Conservation (phyloP, 2,113 vertebrate genomes). For the Eretmochelys imbricata region DNA sequence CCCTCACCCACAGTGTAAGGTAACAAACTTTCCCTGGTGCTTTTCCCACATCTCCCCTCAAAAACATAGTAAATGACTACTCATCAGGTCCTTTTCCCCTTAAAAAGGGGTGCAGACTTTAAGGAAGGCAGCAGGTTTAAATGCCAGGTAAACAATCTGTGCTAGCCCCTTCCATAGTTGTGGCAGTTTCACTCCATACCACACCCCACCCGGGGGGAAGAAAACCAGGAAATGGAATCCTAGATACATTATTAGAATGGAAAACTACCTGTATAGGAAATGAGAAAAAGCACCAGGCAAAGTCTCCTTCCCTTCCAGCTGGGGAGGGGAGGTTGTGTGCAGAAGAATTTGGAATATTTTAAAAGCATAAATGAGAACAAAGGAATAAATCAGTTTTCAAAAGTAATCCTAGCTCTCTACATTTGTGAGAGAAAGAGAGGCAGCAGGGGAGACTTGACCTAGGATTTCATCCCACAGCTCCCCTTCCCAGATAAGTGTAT, state of each 20-base stretch:
- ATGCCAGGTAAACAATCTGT: accelerated
- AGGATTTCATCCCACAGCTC: no score
- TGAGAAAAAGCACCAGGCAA: background rate
- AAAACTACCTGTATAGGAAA: background rate
- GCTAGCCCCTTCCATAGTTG: background rate
- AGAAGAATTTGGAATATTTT: background rate
- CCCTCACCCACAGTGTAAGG: accelerated
- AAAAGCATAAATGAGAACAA: background rate
- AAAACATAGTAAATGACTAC: background rate
- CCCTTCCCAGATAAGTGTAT: background rate
- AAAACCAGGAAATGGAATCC: background rate
- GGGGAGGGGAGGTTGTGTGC: background rate
- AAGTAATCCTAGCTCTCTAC: background rate
- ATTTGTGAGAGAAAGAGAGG: background rate
- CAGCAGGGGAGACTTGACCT: background rate
- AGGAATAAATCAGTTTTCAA: background rate
- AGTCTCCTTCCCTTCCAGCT: no score
- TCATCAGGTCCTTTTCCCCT: background rate
- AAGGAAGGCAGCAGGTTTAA: accelerated
- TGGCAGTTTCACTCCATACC: background rate
- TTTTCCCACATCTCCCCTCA: background rate
- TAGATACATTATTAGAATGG: accelerated
- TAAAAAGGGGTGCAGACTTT: accelerated
- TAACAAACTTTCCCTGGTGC: background rate
- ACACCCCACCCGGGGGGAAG: background rate